phyloP scores from a whole-genome alignment of 2,888 invertebrate species.

The Agelastica alni region DNA sequence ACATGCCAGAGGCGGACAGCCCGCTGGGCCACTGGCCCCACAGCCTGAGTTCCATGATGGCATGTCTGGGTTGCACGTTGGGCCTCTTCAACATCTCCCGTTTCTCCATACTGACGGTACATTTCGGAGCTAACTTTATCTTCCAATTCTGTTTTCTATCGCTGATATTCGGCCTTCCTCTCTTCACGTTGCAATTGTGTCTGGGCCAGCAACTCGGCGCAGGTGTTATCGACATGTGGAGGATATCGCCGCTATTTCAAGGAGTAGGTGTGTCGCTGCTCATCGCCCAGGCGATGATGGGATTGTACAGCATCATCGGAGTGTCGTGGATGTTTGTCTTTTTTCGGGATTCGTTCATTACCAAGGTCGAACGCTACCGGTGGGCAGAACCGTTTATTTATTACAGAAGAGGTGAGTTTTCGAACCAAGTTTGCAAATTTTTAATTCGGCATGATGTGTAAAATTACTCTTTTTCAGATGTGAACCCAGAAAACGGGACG shows the following conservation, averaged over 20 bases:
- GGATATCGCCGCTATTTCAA: conserved; percentile 88
- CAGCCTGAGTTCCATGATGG: conserved; percentile 76
- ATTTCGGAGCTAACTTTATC: conserved; percentile 87
- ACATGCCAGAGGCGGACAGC: conserved; percentile 59
- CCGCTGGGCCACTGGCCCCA: conserved; percentile 70
- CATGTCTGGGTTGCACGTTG: conserved; percentile 82
- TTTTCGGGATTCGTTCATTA: conserved; percentile 84
- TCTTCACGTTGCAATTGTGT: conserved; percentile 83
- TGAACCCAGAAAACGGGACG: conserved; percentile 50
- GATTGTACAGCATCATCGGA: conserved; percentile 85
- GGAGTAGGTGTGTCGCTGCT: conserved; percentile 85
- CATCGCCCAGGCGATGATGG: conserved; percentile 77
- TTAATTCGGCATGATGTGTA: too few species aligned
- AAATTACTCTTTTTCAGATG: conserved; percentile 41
- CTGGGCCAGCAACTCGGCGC: conserved; percentile 83
- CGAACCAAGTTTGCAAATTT: too few species aligned
- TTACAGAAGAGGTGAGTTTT: conserved; percentile 69
- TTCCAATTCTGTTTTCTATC: conserved; percentile 86
- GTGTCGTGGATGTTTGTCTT: conserved; percentile 92
- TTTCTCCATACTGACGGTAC: conserved; percentile 76
- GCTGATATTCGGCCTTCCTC: conserved; percentile 70
- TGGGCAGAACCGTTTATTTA: conserved; percentile 78
- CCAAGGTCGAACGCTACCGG: conserved; percentile 75
- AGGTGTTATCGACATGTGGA: conserved; percentile 92
- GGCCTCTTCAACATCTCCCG: conserved; percentile 85